phyloP scores from a whole-genome alignment of 2,888 invertebrate species.

The Gymnoscelis rufifasciata region DNA sequence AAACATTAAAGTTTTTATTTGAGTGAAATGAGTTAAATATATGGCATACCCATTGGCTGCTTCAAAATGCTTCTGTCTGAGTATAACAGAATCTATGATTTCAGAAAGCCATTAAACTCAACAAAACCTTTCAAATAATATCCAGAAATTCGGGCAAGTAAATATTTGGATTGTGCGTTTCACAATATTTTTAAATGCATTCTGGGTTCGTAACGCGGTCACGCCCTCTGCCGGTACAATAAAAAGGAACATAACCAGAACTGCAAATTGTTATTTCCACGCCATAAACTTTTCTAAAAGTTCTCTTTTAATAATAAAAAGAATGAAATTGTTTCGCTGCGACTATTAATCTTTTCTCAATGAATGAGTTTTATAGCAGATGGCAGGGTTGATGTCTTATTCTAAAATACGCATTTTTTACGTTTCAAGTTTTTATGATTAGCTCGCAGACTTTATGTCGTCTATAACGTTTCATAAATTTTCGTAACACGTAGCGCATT shows the following conservation, averaged over 20 bases:
- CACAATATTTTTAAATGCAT: conserved; percentile 59
- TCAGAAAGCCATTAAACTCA: conserved; percentile 4
- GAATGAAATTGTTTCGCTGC: conserved; percentile 43
- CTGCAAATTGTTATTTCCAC: conserved; percentile 76
- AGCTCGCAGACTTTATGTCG: conserved; percentile 19
- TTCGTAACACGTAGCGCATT: neutral
- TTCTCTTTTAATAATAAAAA: conserved; percentile 42
- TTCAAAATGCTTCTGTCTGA: neutral
- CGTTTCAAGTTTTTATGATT: conserved; percentile 20
- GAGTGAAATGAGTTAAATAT: no score
- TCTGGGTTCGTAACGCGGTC: conserved; percentile 51
- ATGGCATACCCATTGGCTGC: no score
- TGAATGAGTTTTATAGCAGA: conserved; percentile 53
- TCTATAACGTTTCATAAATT: conserved; percentile 1
- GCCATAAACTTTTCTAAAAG: conserved; percentile 68
- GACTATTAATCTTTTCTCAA: conserved; percentile 68
- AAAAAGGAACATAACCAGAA: conserved; percentile 50
- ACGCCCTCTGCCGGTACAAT: conserved; percentile 68
- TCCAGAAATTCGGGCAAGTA: conserved; percentile 54
- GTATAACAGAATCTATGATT: neutral
- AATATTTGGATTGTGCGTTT: conserved; percentile 71
- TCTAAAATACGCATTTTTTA: conserved; percentile 32
- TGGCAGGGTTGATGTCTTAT: conserved; percentile 45
- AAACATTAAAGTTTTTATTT: no score
- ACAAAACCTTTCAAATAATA: conserved; percentile 25